phyloP scores from a whole-genome alignment of 1,140 invertebrate species.

The Palaemon carinicauda region DNA sequence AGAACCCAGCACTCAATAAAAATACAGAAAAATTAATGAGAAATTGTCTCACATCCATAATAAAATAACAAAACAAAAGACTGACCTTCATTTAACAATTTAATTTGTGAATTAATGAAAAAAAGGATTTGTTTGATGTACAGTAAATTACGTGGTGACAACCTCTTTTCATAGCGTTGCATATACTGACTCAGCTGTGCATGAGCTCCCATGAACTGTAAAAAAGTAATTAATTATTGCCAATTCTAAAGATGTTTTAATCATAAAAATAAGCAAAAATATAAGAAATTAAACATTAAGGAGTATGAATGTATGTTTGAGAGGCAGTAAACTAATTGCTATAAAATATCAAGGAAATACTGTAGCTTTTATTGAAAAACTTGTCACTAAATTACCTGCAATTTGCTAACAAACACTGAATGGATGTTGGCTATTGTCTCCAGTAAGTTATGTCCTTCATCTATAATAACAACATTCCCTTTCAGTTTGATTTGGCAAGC shows the following conservation, averaged over 20 bases:
- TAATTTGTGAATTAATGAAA: constrained; percentile 42
- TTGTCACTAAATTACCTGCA: constrained; percentile 66
- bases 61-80: not conserved
- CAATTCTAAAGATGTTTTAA: not conserved
- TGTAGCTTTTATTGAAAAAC: not conserved
- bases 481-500: constrained; percentile 84
- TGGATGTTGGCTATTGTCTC: constrained; percentile 90
- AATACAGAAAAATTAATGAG: too few species aligned
- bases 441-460: constrained; percentile 97
- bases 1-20: too few species aligned
- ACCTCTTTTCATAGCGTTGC: constrained; percentile 75
- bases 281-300: too few species aligned
- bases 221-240: not conserved
- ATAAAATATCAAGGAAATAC: not conserved
- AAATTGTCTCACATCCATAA: not conserved
- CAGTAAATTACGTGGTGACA: constrained; percentile 85
- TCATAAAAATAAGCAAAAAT: not conserved
- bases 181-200: constrained; percentile 82
- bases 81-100: constrained; percentile 28
- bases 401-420: constrained; percentile 75
- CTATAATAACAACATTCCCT: constrained; percentile 89
- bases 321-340: not conserved
- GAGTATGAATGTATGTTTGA: not conserved
- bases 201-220: constrained; percentile 70
- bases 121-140: constrained; percentile 83